Percentiles rank a stretch among this genome's conserved stretches.
Conservation (phyloP, 1,140 invertebrate species). For the Condylostylus longicornis region DNA sequence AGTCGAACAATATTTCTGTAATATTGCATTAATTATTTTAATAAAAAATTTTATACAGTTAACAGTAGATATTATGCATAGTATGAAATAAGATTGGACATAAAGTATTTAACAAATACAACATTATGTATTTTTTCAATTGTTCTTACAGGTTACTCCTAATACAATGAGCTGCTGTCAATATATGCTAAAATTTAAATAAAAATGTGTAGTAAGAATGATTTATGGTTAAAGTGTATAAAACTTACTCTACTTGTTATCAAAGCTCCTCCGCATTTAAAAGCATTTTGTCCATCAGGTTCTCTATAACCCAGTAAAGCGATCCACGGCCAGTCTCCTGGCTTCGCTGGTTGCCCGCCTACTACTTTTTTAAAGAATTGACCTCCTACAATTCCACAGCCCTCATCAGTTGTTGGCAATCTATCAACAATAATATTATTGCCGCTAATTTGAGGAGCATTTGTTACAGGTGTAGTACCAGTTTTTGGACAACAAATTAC, state of each 20-base stretch:
- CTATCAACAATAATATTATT: slow-evolving; percentile 9
- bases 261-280: slow-evolving; percentile 28
- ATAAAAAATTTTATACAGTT: background rate
- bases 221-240: too few species aligned
- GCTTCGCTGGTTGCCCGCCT: slow-evolving; percentile 28
- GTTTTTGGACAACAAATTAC: slow-evolving; percentile 19
- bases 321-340: slow-evolving; percentile 28
- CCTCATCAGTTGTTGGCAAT: slow-evolving; percentile 19
- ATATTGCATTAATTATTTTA: background rate
- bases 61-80: too few species aligned
- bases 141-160: slow-evolving; percentile 18
- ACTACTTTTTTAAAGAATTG: slow-evolving; percentile 30
- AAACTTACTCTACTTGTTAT: slow-evolving; percentile 15
- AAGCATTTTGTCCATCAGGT: slow-evolving; percentile 11
- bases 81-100: too few species aligned
- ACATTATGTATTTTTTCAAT: too few species aligned
- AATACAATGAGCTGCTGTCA: slow-evolving; percentile 29
- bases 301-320: slow-evolving; percentile 24
- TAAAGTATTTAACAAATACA: too few species aligned
- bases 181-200: slow-evolving; percentile 13
- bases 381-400: slow-evolving; percentile 26
- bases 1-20: slow-evolving; percentile 20
- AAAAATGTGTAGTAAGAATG: too few species aligned
- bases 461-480: slow-evolving; percentile 5
- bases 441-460: background rate